phyloP scores from a whole-genome alignment of 2,797 vertebrate species.

The Megalops cyprinoides region DNA sequence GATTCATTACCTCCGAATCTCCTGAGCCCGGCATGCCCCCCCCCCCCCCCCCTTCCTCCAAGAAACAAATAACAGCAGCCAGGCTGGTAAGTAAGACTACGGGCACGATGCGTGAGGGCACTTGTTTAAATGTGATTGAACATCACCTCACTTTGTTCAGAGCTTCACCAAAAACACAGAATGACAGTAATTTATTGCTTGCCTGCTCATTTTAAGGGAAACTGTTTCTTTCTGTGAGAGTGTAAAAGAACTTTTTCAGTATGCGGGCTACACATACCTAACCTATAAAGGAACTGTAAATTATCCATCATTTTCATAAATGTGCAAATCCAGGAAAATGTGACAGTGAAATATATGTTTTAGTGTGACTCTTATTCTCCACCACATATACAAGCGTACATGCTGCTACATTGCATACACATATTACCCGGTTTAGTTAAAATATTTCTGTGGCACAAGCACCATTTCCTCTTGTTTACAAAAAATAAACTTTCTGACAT shows the following conservation, averaged over 20 bases:
- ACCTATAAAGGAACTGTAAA: too few species aligned
- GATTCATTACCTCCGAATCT: slow-evolving; percentile 73
- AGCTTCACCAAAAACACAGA: slow-evolving; percentile 27
- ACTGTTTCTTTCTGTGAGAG: too few species aligned
- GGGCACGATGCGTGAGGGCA: slow-evolving; percentile 17
- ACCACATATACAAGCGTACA: not conserved
- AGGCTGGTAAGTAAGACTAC: slow-evolving; percentile 13
- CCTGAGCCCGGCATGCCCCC: slow-evolving; percentile 36
- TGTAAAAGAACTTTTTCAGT: too few species aligned
- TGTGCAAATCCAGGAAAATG: too few species aligned
- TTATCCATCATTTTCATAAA: too few species aligned
- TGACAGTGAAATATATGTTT: too few species aligned
- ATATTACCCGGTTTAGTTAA: not conserved
- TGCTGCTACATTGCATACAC: not conserved
- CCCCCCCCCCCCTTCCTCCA: too few species aligned
- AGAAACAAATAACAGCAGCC: slow-evolving; percentile 41
- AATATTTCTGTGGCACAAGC: not conserved
- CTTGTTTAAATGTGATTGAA: slow-evolving; percentile 33
- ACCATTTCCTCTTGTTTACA: not conserved
- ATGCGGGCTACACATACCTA: too few species aligned
- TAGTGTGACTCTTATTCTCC: not conserved
- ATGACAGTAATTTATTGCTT: slow-evolving; percentile 33
- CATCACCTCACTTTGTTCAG: slow-evolving; percentile 43
- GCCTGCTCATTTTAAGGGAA: slow-evolving; percentile 4
- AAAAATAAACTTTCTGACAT: not conserved